A percentile compares a stretch with the other conserved stretches of the same genome.
Evolutionary conservation across 2,888 invertebrate species (phyloP).

Genomic region (Lamellibrachia satsuma): DNA sequence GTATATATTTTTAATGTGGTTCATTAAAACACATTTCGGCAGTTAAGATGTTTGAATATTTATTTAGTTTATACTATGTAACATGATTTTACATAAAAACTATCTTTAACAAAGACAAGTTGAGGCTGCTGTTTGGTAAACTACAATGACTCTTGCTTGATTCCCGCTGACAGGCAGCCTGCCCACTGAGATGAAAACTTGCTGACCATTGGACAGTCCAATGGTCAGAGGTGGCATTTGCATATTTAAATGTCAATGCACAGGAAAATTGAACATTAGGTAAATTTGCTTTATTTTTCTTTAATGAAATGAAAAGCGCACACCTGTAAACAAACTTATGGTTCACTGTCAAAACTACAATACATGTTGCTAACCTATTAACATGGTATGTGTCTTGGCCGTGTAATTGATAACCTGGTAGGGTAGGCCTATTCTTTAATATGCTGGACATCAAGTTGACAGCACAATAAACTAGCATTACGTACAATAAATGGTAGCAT

Average conservation of each 20-base stretch:
- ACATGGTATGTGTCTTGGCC: background rate
- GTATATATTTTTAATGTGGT: too few relatives aligned
- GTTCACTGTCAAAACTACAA: background rate
- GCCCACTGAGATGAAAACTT: background rate
- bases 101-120: background rate
- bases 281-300: too few relatives aligned
- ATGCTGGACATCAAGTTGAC: background rate
- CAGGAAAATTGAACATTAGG: too few relatives aligned
- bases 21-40: too few relatives aligned
- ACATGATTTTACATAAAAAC: too few relatives aligned
- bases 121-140: background rate
- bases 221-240: background rate
- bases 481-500: background rate
- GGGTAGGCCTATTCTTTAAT: background rate
- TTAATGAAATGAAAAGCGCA: too few relatives aligned
- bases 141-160: background rate
- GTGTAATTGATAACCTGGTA: background rate
- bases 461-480: constrained; percentile 17
- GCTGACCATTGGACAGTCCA: background rate
- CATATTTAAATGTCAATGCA: too few relatives aligned
- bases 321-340: too few relatives aligned
- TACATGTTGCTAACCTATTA: background rate
- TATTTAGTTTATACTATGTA: too few relatives aligned
- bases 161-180: background rate
- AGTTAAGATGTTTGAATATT: too few relatives aligned